These are phyloP conservation scores for Neosalanx taihuensis DNA, from an alignment of 2,797 vertebrate species.

Conservation along the genomic window DNA sequence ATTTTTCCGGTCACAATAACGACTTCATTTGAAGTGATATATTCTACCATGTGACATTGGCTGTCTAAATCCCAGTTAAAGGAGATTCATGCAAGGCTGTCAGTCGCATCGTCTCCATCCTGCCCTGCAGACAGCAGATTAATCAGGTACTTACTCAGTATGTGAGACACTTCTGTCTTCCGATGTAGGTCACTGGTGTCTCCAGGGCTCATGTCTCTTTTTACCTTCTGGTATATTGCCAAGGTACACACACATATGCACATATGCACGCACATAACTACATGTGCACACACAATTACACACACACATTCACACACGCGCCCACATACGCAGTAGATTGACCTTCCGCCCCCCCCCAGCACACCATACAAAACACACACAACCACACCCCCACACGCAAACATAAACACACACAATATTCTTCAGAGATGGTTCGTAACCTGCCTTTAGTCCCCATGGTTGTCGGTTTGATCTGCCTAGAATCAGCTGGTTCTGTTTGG, in stretches of 20 bases:
- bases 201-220: constrained; percentile 28
- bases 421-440: constrained; percentile 25
- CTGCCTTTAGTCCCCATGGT: constrained; percentile 13
- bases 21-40: too few relatives aligned
- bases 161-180: constrained; percentile 48
- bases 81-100: not conserved
- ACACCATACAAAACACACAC: too few relatives aligned
- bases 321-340: constrained; percentile 6
- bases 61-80: too few relatives aligned
- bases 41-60: too few relatives aligned
- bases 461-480: constrained; percentile 17
- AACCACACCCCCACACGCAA: too few relatives aligned
- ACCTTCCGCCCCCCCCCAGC: not conserved
- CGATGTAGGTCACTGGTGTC: constrained; percentile 41
- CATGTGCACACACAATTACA: not conserved
- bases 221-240: constrained; percentile 36
- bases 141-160: constrained; percentile 32
- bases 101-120: constrained; percentile 39
- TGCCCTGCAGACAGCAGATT: constrained; percentile 33
- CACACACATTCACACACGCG: constrained; percentile 1
- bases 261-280: not conserved
- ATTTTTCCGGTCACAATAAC: too few relatives aligned
- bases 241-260: constrained; percentile 9
- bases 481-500: constrained; percentile 31
- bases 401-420: too few relatives aligned